Evolutionary conservation across 2,113 vertebrate genomes (phyloP).

Genomic region (Globicephala melas): DNA sequence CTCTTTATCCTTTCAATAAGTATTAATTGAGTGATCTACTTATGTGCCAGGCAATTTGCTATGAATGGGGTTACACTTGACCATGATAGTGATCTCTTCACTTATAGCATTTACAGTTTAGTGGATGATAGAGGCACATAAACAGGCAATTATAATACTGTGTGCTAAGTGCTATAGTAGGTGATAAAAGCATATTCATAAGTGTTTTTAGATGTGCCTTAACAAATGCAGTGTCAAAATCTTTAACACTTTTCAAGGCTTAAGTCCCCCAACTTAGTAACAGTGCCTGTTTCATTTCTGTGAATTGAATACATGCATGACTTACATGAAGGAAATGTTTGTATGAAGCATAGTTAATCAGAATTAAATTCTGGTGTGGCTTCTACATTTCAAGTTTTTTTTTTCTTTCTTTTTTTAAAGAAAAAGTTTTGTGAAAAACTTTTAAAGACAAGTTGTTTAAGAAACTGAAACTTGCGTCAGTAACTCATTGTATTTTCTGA

Average conservation of each 20-base stretch:
- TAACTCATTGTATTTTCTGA: neutral
- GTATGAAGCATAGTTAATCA: neutral
- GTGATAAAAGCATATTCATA: neutral
- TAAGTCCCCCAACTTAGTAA: neutral
- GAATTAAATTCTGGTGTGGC: neutral
- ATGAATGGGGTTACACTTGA: neutral
- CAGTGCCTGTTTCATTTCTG: neutral
- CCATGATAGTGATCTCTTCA: neutral
- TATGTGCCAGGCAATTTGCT: neutral
- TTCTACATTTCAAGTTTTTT: neutral
- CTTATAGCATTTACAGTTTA: neutral
- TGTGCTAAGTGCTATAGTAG: neutral
- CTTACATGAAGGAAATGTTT: neutral
- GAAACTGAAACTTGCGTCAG: neutral
- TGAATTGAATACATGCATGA: neutral
- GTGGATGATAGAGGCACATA: neutral
- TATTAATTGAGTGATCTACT: neutral
- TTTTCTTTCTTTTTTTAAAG: neutral
- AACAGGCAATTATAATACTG: neutral
- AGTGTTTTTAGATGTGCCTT: neutral
- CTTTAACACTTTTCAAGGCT: neutral
- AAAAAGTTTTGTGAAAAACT: neutral
- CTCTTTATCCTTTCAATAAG: neutral
- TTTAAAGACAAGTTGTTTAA: slow-evolving; percentile 7
- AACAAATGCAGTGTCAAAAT: neutral